phyloP scores from a whole-genome alignment of 1,140 invertebrate genomes.

The Heterodera carotae region DNA sequence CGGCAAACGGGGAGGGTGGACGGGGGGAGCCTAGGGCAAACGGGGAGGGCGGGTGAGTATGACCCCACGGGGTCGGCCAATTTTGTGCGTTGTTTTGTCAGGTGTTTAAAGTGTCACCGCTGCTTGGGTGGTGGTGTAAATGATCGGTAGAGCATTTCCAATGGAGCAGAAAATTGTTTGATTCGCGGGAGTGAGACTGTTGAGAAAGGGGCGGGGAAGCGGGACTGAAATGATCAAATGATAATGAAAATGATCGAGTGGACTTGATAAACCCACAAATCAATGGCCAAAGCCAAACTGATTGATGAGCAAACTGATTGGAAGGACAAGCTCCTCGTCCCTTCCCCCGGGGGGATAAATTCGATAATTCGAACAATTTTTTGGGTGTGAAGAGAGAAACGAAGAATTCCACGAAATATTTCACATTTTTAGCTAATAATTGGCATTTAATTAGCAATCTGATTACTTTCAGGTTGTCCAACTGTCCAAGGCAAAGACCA shows the following conservation, averaged over 20 bases:
- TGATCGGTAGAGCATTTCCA: not conserved
- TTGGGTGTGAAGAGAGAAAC: too few relatives aligned
- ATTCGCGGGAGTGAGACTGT: too few relatives aligned
- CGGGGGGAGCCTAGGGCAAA: too few relatives aligned
- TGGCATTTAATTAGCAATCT: too few relatives aligned
- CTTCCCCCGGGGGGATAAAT: too few relatives aligned
- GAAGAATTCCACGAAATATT: too few relatives aligned
- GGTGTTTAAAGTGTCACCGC: not conserved
- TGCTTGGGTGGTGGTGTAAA: not conserved
- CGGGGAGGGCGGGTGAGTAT: not conserved
- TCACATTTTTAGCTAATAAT: too few relatives aligned
- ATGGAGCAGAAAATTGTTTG: not conserved
- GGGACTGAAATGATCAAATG: not conserved
- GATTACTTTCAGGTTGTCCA: slow-evolving; percentile 47
- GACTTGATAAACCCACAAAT: not conserved
- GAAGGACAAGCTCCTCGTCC: too few relatives aligned
- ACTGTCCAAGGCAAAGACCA: slow-evolving; percentile 56
- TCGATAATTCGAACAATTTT: too few relatives aligned
- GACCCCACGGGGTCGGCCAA: not conserved
- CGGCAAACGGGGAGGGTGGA: too few relatives aligned
- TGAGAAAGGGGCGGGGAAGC: too few relatives aligned
- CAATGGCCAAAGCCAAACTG: not conserved
- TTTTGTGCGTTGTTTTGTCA: not conserved
- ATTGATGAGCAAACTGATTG: slow-evolving; percentile 19
- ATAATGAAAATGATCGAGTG: not conserved